Evolutionary conservation across 2,888 invertebrate species (phyloP).

Genomic region (Watsonalla binaria): DNA sequence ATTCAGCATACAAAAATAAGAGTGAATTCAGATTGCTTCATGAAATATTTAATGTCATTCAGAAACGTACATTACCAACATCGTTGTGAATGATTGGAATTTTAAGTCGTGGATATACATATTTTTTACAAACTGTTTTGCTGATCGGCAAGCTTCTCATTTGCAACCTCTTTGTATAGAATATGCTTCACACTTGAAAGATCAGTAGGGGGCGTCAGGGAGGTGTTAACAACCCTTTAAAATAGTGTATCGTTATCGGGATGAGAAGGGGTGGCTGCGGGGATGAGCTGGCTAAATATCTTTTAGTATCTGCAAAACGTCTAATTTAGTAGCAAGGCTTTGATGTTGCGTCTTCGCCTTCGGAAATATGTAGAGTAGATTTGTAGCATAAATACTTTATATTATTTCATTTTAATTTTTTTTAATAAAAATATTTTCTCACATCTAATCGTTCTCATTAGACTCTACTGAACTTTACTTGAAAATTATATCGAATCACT

Average conservation of each 20-base stretch:
- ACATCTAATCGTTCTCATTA: no score
- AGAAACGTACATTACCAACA: neutral
- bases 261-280: constrained; percentile 8
- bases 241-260: constrained; percentile 55
- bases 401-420: neutral
- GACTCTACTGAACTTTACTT: no score
- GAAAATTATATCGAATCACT: no score
- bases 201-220: constrained; percentile 30
- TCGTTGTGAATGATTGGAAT: neutral
- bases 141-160: no score
- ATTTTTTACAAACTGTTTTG: no score
- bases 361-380: constrained; percentile 25
- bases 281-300: constrained; percentile 55
- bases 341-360: constrained; percentile 47
- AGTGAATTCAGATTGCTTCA: neutral
- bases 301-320: constrained; percentile 74
- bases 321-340: constrained; percentile 66
- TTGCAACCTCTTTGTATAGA: no score
- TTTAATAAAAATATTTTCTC: neutral
- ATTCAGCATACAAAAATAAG: neutral
- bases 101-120: neutral
- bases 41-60: neutral
- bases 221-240: constrained; percentile 69
- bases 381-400: neutral
- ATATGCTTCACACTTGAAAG: constrained; percentile 1